phyloP scores from a whole-genome alignment of 2,113 vertebrate genomes.

The Podilymbus podiceps region DNA sequence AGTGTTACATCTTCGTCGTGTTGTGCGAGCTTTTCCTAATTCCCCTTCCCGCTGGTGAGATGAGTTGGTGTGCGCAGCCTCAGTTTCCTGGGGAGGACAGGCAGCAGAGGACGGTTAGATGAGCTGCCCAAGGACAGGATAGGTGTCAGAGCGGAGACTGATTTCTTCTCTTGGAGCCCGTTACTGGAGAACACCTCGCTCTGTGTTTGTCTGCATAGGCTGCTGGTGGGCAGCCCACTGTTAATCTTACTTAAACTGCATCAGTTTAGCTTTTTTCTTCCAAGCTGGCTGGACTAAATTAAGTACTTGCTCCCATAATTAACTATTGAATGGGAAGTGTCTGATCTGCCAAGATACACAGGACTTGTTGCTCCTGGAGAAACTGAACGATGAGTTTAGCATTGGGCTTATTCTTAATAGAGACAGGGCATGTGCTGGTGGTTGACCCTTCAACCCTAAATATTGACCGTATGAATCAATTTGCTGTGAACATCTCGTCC shows the following conservation, averaged over 20 bases:
- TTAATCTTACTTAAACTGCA: neutral
- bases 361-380: neutral
- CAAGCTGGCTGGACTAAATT: neutral
- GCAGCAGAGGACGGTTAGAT: neutral
- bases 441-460: neutral
- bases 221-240: neutral
- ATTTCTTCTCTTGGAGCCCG: neutral
- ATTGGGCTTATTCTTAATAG: neutral
- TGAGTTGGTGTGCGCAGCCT: too few relatives aligned
- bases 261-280: neutral
- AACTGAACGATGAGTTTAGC: neutral
- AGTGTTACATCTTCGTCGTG: fast-evolving
- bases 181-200: neutral
- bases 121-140: neutral
- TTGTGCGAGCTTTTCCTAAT: neutral
- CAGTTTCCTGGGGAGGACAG: too few relatives aligned
- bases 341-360: neutral
- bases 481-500: neutral
- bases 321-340: neutral
- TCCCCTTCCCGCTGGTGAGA: fast-evolving
- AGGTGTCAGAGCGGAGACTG: neutral
- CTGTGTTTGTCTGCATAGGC: neutral
- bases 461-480: neutral
- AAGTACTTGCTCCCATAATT: neutral
- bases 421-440: neutral